Evolutionary conservation across 2,888 invertebrate genomes (phyloP), one percentile per base, ranked within the genome.

Genomic region (Gryllus longicercus): DNA sequence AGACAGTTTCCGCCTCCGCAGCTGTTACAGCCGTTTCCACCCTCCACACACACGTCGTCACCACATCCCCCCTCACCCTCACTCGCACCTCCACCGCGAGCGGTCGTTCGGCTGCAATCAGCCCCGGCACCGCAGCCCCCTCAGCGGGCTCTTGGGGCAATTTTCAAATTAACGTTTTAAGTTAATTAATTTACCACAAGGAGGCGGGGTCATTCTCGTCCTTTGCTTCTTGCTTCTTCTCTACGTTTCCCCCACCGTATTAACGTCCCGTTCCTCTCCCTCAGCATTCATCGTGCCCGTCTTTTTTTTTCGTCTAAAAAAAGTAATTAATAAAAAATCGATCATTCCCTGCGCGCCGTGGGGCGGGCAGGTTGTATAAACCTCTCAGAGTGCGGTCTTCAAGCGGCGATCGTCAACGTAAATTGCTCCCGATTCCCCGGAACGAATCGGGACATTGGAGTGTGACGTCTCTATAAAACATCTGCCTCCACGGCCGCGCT

Each of bases 291-390:
- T 14, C 14, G 63, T n/a, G 63, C 16, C 4, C 11, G 63, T 63
- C 63, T 4, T 63, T 63, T 63, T 51, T 12, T 63, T 63, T 18
- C 63, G n/a, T 63, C 38, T 38, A 38, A 38, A 38, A 63, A 63
- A 63, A 63, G 63, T 63, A 63, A 63, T 63, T 63, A 63, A 63
- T 63, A 63, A 63, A 63, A 63, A 63, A n/a, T 63, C 63, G 63
- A 63, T 63, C 63, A n/a, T 63, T 63, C 63, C 11, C 16, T n/a
- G 63, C 16, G 63, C 63, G 38, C 38, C 5, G 63, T 3, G 63
- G n/a, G 63, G 16, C 14, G 16, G 63, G 16, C 63, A 18, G 16
- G 63, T n/a, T 63, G 14, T 63, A 63, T 63, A 63, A n/a, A 14
- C 63, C 63, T 63, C 63, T 38, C 38, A 38, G 63, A 63, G 63